Percentiles rank a stretch among this genome's conserved stretches.
Conservation (phyloP, 2,797 vertebrate species). For the Pagetopsis macropterus region DNA sequence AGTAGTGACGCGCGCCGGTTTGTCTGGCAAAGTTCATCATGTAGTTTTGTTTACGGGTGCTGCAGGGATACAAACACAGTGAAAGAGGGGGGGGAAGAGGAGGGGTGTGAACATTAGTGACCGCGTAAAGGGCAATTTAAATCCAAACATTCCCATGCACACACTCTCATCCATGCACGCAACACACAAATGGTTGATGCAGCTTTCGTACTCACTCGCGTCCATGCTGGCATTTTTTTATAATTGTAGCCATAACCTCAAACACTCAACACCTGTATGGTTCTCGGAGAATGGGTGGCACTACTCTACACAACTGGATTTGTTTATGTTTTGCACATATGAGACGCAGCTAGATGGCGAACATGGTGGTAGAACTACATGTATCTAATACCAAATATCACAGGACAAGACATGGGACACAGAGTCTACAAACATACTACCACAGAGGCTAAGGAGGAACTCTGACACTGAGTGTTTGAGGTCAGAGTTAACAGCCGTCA, state of each 20-base stretch:
- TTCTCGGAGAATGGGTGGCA: conserved; percentile 44
- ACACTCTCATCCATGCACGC: conserved; percentile 48
- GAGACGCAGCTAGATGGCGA: conserved; percentile 56
- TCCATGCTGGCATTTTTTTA: conserved; percentile 56
- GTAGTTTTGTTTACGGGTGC: conserved; percentile 99
- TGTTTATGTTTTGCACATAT: conserved; percentile 51
- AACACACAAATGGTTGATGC: conserved; percentile 35
- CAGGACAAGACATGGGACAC: conserved; percentile 67
- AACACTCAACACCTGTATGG: conserved; percentile 72
- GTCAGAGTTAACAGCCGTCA: conserved; percentile 69
- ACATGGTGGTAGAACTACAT: conserved; percentile 44
- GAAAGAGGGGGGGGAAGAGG: conserved; percentile 48
- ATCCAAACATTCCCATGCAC: conserved; percentile 49
- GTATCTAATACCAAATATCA: conserved; percentile 56
- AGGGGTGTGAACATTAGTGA: conserved; percentile 52
- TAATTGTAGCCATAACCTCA: conserved; percentile 73
- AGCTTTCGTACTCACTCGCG: conserved; percentile 47
- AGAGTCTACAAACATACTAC: conserved; percentile 60
- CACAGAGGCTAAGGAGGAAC: conserved; percentile 41
- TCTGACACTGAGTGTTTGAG: conserved; percentile 78
- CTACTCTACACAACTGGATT: conserved; percentile 54
- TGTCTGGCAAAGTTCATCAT: conserved; percentile 99
- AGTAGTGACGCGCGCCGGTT: conserved; percentile 96
- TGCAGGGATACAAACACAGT: conserved; percentile 82
- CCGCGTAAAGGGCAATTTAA: background rate